Conservation (phyloP, 2,888 invertebrate genomes). For the Phymatocera aterrima region DNA sequence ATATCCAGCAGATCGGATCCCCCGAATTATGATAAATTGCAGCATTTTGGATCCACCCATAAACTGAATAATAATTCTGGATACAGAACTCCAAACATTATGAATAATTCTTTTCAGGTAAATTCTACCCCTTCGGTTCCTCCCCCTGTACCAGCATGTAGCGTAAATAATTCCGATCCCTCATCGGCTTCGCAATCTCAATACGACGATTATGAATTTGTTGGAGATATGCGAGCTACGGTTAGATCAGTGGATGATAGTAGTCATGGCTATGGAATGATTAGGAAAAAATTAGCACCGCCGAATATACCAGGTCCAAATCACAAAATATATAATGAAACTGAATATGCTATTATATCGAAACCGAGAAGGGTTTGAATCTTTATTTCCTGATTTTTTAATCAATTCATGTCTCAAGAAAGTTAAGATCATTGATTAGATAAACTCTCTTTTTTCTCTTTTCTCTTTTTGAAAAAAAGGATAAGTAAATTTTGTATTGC, state of each 20-base stretch:
- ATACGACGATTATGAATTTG: constrained; percentile 88
- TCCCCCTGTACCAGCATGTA: too few relatives aligned
- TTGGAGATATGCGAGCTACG: constrained; percentile 81
- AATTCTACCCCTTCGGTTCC: constrained; percentile 54
- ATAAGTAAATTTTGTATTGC: not conserved
- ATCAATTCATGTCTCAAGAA: not conserved
- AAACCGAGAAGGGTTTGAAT: constrained; percentile 91
- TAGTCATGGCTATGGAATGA: constrained; percentile 87
- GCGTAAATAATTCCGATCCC: constrained; percentile 51
- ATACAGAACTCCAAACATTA: constrained; percentile 80
- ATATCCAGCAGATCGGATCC: constrained; percentile 60
- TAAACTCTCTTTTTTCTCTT: not conserved
- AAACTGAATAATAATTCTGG: constrained; percentile 81
- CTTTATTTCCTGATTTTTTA: constrained; percentile 38
- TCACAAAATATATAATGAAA: constrained; percentile 85
- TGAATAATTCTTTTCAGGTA: constrained; percentile 51
- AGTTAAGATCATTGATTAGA: too few relatives aligned
- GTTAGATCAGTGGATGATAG: constrained; percentile 88
- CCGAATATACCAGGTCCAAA: constrained; percentile 75
- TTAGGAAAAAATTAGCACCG: constrained; percentile 78
- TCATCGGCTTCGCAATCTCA: constrained; percentile 70
- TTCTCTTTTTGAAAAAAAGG: not conserved
- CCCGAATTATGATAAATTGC: constrained; percentile 85
- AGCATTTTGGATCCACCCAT: constrained; percentile 87
- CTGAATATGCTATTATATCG: constrained; percentile 89